phyloP scores from a whole-genome alignment of 2,113 vertebrate species.

The Plecturocebus donacophilus region DNA sequence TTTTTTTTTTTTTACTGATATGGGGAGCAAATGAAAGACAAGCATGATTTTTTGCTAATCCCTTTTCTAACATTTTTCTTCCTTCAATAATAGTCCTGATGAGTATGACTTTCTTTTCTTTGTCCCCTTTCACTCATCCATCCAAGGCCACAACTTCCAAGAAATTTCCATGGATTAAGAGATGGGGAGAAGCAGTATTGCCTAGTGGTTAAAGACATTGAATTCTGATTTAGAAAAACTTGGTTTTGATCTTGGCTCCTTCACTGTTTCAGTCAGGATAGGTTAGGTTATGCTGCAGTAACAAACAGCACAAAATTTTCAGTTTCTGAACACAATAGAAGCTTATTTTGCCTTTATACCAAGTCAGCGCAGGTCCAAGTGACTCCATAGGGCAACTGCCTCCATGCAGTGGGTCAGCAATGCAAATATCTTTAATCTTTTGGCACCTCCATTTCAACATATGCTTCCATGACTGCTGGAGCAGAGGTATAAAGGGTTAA shows the following conservation, averaged over 20 bases:
- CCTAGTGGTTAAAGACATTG: background rate
- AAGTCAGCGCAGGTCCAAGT: background rate
- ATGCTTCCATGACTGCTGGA: background rate
- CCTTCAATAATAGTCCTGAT: background rate
- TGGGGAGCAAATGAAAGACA: slow-evolving; percentile 38
- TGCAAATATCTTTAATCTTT: background rate
- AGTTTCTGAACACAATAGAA: background rate
- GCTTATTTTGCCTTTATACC: background rate
- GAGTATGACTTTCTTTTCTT: background rate
- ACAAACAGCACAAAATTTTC: background rate
- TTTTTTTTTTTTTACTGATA: background rate
- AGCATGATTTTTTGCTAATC: background rate
- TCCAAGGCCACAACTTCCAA: background rate
- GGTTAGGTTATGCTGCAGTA: background rate
- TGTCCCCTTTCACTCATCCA: background rate
- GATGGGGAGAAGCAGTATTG: background rate
- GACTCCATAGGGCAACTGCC: background rate
- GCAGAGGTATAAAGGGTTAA: background rate
- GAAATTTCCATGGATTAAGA: background rate
- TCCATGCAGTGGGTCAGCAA: background rate
- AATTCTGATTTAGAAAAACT: background rate
- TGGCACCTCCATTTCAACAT: background rate
- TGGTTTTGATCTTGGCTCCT: background rate
- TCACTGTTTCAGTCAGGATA: background rate
- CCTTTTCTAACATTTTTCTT: background rate